phyloP scores from a whole-genome alignment of 2,888 invertebrate species.

The Plagodis dolabraria region DNA sequence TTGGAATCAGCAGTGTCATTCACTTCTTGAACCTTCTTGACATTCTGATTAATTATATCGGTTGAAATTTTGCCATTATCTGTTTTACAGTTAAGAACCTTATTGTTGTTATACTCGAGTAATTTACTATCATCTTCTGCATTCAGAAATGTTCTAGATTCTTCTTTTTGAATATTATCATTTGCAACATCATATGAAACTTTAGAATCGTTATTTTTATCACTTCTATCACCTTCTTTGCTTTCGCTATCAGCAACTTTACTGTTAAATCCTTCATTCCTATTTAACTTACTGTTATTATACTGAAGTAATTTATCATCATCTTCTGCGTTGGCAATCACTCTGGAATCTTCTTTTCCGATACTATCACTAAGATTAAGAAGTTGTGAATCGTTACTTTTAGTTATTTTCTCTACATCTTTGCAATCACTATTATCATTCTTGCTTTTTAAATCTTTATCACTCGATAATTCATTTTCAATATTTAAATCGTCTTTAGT shows the following conservation, averaged over 20 bases:
- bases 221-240: background rate
- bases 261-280: background rate
- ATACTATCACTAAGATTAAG: no score
- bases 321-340: background rate
- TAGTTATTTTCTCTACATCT: background rate
- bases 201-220: background rate
- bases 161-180: background rate
- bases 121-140: background rate
- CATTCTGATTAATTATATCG: conserved; percentile 5
- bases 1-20: conserved; percentile 1
- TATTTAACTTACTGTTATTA: background rate
- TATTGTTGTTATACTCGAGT: background rate
- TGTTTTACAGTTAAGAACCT: background rate
- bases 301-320: background rate
- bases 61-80: conserved; percentile 1
- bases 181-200: background rate
- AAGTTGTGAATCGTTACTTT: background rate
- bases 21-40: conserved; percentile 8
- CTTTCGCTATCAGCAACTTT: background rate
- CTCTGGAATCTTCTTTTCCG: no score
- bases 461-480: background rate
- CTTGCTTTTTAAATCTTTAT: background rate
- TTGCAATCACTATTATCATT: no score
- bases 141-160: background rate
- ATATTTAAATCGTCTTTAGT: background rate